Conservation (phyloP, 2,797 vertebrate genomes). For the Apogon hyalosoma region DNA sequence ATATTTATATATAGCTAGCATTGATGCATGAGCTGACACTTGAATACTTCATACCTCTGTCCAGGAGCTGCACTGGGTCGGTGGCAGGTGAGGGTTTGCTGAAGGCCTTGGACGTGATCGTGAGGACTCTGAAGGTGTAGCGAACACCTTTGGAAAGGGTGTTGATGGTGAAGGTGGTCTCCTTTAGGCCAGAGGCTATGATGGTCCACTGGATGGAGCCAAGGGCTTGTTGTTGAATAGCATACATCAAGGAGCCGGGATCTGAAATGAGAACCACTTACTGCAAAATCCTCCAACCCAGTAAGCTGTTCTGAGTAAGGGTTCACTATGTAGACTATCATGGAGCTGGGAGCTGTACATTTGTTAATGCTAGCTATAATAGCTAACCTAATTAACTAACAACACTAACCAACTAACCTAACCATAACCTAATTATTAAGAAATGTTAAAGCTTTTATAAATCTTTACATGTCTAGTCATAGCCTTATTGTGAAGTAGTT, state of each 20-base stretch:
- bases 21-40: not conserved
- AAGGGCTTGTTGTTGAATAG: constrained; percentile 94
- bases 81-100: constrained; percentile 93
- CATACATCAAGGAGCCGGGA: constrained; percentile 89
- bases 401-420: no score
- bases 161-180: constrained; percentile 86
- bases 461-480: no score
- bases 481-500: no score
- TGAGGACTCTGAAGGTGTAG: constrained; percentile 93
- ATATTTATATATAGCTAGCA: no score
- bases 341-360: no score
- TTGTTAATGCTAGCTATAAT: no score
- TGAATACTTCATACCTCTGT: constrained; percentile 81
- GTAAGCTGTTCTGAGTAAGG: no score
- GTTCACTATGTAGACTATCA: no score
- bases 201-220: constrained; percentile 94
- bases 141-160: constrained; percentile 90
- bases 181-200: constrained; percentile 87
- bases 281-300: not conserved
- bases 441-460: no score
- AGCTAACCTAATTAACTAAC: no score
- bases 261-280: constrained; percentile 78
- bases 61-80: constrained; percentile 89
- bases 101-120: constrained; percentile 91
- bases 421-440: no score